A percentile compares a stretch with the other conserved stretches of the same genome.
These are phyloP conservation scores for Anoplophora glabripennis DNA, from an alignment of 1,140 invertebrate species.

Conservation along the genomic window DNA sequence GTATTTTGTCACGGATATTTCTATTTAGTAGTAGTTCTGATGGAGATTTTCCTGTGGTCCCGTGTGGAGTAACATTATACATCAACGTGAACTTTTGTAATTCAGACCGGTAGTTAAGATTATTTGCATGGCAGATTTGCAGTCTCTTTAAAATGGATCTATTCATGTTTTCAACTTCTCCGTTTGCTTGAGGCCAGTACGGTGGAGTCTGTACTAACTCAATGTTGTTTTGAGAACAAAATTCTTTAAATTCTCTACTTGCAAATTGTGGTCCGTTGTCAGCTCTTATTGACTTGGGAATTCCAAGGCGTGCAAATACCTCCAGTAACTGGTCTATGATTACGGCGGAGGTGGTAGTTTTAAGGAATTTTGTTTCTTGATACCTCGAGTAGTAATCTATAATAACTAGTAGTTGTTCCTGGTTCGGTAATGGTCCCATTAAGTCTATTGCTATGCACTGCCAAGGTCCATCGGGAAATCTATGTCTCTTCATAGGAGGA, in stretches of 20 bases:
- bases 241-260: slow-evolving; percentile 33
- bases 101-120: slow-evolving; percentile 27
- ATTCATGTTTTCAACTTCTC: slow-evolving; percentile 45
- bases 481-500: slow-evolving; percentile 28
- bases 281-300: slow-evolving; percentile 21
- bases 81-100: slow-evolving; percentile 38
- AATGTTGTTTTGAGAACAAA: slow-evolving; percentile 25
- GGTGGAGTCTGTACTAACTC: slow-evolving; percentile 22
- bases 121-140: slow-evolving; percentile 19
- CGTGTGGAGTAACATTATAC: slow-evolving; percentile 43
- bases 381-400: slow-evolving; percentile 37
- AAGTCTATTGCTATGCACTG: slow-evolving; percentile 30
- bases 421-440: slow-evolving; percentile 29
- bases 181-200: slow-evolving; percentile 42
- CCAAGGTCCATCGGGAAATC: slow-evolving; percentile 35
- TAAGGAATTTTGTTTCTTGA: slow-evolving; percentile 26
- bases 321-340: slow-evolving; percentile 15
- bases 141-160: slow-evolving; percentile 36
- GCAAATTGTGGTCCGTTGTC: slow-evolving; percentile 40
- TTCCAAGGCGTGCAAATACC: slow-evolving; percentile 25
- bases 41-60: slow-evolving; percentile 43
- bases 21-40: slow-evolving; percentile 43
- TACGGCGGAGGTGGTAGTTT: slow-evolving; percentile 7
- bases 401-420: slow-evolving; percentile 29
- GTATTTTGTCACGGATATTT: slow-evolving; percentile 39